Evolutionary conservation across 2,797 vertebrate genomes (phyloP).

Genomic region (Enteromius treurensis): DNA sequence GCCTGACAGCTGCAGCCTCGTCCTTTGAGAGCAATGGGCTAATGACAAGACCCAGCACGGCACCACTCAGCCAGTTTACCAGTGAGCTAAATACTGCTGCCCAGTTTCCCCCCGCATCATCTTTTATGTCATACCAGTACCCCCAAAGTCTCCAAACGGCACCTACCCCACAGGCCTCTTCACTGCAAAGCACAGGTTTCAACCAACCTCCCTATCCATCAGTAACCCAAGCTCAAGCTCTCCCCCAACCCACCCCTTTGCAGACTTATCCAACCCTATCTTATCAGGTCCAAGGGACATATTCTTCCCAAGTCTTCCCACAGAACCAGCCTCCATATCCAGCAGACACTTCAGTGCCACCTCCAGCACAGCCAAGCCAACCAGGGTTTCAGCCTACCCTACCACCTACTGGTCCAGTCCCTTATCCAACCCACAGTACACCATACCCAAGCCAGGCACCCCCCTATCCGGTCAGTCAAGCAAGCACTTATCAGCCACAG

Average conservation of each 20-base stretch:
- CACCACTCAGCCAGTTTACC: constrained; percentile 85
- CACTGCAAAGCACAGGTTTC: constrained; percentile 77
- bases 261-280: constrained; percentile 80
- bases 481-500: constrained; percentile 83
- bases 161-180: constrained; percentile 71
- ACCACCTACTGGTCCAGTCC: constrained; percentile 74
- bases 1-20: constrained; percentile 80
- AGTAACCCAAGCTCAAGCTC: constrained; percentile 81
- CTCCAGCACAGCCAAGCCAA: constrained; percentile 79
- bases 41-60: constrained; percentile 79
- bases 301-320: constrained; percentile 82
- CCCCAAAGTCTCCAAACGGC: constrained; percentile 77
- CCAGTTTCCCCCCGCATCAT: constrained; percentile 81
- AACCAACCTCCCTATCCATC: constrained; percentile 83
- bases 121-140: constrained; percentile 86
- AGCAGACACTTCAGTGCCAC: constrained; percentile 81
- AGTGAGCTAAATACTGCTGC: constrained; percentile 81
- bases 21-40: constrained; percentile 83
- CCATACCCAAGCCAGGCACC: constrained; percentile 82
- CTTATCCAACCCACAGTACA: constrained; percentile 87
- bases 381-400: constrained; percentile 83
- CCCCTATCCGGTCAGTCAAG: constrained; percentile 81
- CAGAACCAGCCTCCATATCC: constrained; percentile 83
- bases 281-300: constrained; percentile 83
- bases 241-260: constrained; percentile 87